phyloP scores from a whole-genome alignment of 2,797 vertebrate species.

The Scarus forsteni region DNA sequence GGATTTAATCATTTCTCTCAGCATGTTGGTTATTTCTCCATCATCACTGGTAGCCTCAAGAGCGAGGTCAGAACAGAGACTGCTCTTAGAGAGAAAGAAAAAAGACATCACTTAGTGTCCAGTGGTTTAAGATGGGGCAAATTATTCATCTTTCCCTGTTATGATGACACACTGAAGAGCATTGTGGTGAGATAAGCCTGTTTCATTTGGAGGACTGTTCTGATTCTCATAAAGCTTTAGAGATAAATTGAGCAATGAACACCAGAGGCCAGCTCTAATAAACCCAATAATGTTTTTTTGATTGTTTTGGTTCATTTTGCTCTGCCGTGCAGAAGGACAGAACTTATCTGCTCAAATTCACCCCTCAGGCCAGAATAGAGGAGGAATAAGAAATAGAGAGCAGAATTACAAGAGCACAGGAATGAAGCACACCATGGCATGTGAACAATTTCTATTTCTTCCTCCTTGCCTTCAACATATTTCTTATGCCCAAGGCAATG shows the following conservation, averaged over 20 bases:
- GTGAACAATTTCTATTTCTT: too few relatives aligned
- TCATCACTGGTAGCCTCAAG: neutral
- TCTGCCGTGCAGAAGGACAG: slow-evolving; percentile 24
- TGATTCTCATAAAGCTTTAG: slow-evolving; percentile 69
- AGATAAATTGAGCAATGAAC: slow-evolving; percentile 79
- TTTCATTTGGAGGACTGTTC: slow-evolving; percentile 73
- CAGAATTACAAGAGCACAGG: neutral
- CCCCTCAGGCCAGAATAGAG: neutral
- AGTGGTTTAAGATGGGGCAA: slow-evolving; percentile 62
- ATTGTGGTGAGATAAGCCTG: slow-evolving; percentile 83
- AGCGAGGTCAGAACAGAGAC: neutral
- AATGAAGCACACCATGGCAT: too few relatives aligned
- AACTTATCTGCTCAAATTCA: neutral
- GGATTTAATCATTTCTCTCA: neutral
- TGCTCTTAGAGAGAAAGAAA: too few relatives aligned
- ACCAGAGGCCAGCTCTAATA: slow-evolving; percentile 76
- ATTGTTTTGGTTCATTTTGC: slow-evolving; percentile 79
- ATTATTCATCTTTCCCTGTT: slow-evolving; percentile 71
- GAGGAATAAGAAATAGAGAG: slow-evolving; percentile 5
- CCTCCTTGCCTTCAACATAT: neutral
- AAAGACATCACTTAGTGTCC: slow-evolving; percentile 56
- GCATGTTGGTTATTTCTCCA: neutral
- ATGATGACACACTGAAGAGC: slow-evolving; percentile 77
- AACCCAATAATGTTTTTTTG: slow-evolving; percentile 85
- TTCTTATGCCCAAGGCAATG: neutral